Evolutionary conservation across 2,113 vertebrate genomes (phyloP), one percentile per base, ranked within the genome.

Genomic region (Eubucco bourcierii): DNA sequence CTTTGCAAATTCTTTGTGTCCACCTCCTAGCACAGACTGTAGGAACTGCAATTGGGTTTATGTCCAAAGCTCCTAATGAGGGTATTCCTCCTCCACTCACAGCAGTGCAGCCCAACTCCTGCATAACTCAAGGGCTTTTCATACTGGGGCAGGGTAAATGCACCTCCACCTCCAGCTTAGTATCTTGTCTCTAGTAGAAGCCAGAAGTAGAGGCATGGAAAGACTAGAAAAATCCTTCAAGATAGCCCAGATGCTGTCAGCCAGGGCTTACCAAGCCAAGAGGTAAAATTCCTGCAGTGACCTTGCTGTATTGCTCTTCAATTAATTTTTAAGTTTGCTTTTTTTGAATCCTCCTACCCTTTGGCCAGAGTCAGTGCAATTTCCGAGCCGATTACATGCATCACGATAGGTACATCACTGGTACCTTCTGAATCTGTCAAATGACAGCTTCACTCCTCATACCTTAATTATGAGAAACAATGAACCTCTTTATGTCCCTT

Each of bases 401-500:
- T 50, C 63, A 52, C 65, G 55, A 55, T 46, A 88, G 59, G 44
- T 65, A 61, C 17, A 23, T 7, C 7, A 27, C 23, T n/a, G 3
- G 16, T 33, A 78, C 0, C 2, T 64, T 88, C 81, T 80, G 20
- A 91, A 90, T 87, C 68, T 91, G 83, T 21, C 85, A 80, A n/a
- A 14, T 28, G 15, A 27, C 37, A 90, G 39, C 76, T 85, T 87
- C n/a, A 77, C 23, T 85, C 37, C 33, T 88, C 29, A 25, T 61
- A 67, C 8, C 52, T 94, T 63, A 77, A 85, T 73, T 77, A 80
- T 72, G 25, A 93, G 77, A 88, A 93, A 81, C 63, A 87, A 39
- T 41, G 44, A 94, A 68, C 44, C 24, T 80, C 84, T 87, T 86
- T 80, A 70, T 17, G 19, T 56, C 44, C 70, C 77, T 72, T 72